Evolutionary conservation across 2,888 invertebrate genomes (phyloP), one percentile per base, ranked within the genome.

Genomic region (Piscicola geometra): DNA sequence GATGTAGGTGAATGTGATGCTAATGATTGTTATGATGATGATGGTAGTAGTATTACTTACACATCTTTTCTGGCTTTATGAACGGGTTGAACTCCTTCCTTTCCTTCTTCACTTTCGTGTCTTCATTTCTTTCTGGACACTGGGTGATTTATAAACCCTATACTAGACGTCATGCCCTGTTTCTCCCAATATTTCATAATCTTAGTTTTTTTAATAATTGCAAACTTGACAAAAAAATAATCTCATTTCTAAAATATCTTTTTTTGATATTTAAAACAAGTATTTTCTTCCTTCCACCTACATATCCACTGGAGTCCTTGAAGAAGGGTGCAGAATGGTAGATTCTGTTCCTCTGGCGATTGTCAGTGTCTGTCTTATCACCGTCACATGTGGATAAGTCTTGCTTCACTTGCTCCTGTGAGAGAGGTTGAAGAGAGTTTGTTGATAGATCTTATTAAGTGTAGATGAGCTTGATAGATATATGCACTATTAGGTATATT

Each of bases 111-210:
- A 67, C 35, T 32, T 50, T 5, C 3, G 76, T 67, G 52, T 76
- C 76, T 32, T 76, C 76, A 72, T 76, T 76, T 35, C 18, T 71
- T 28, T 70, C 64, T 30, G 76, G 76, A 72, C 30, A 72, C 76
- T 76, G 41, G 18, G 35, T 28, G n/a, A 33, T 47, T 28, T 52
- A n/a, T 60, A 64, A 60, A n/a, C n/a, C n/a, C n/a, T n/a, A n/a
- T n/a, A n/a, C n/a, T n/a, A n/a, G n/a, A n/a, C n/a, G n/a, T n/a
- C n/a, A n/a, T n/a, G n/a, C n/a, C n/a, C n/a, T n/a, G n/a, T n/a
- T n/a, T n/a, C n/a, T n/a, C n/a, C n/a, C n/a, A n/a, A n/a, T n/a
- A n/a, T n/a, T n/a, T n/a, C n/a, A n/a, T n/a, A n/a, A n/a, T n/a
- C n/a, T n/a, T n/a, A n/a, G n/a, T n/a, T n/a, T n/a, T n/a, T n/a